These are phyloP conservation scores for Sialia sialis DNA, from an alignment of 2,113 vertebrate species.

Conservation along the genomic window DNA sequence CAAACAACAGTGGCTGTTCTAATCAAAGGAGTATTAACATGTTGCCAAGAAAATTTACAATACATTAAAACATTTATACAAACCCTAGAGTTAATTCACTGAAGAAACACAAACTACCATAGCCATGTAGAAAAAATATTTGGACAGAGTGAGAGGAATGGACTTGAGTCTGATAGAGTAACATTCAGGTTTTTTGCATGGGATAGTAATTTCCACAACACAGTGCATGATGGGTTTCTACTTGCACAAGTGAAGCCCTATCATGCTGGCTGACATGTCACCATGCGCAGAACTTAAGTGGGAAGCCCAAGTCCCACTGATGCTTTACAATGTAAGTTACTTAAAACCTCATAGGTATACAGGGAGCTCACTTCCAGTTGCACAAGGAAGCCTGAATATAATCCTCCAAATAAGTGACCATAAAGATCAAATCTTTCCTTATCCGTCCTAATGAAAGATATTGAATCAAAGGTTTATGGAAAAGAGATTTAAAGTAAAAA, in stretches of 20 bases:
- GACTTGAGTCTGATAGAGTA: not conserved
- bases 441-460: not conserved
- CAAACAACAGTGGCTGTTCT: not conserved
- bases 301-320: not conserved
- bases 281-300: not conserved
- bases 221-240: not conserved
- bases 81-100: not conserved
- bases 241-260: not conserved
- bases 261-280: not conserved
- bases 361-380: not conserved
- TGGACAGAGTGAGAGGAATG: not conserved
- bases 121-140: not conserved
- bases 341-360: not conserved
- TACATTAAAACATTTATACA: not conserved
- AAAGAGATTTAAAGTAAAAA: not conserved
- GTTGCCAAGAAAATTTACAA: not conserved
- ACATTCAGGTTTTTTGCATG: not conserved
- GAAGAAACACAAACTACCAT: not conserved
- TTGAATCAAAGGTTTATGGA: not conserved
- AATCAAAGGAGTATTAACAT: not conserved
- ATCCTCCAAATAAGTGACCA: not conserved
- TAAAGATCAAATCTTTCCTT: not conserved
- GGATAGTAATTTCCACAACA: constrained; percentile 12
- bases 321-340: not conserved
- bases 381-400: not conserved